phyloP scores from a whole-genome alignment of 2,113 vertebrate species.

The Leptobrachium leishanense region DNA sequence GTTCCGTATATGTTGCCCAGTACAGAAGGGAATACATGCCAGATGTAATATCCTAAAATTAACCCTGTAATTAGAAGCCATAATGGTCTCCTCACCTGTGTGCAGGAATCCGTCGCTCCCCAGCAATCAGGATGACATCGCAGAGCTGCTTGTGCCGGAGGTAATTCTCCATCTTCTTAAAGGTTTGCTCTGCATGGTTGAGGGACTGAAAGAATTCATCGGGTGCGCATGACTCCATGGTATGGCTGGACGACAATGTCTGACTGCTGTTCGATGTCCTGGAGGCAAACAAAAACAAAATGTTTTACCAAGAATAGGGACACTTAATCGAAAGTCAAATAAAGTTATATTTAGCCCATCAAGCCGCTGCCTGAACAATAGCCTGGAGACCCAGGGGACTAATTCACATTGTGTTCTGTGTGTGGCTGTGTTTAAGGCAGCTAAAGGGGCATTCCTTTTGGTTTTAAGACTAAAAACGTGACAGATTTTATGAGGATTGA shows the following conservation, averaged over 20 bases:
- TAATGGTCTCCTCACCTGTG: constrained; percentile 77
- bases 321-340: not conserved
- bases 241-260: constrained; percentile 83
- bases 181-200: constrained; percentile 91
- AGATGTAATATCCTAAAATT: not conserved
- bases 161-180: constrained; percentile 96
- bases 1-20: too few relatives aligned
- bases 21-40: too few relatives aligned
- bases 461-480: too few relatives aligned
- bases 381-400: too few relatives aligned
- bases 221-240: constrained; percentile 89
- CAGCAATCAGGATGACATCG: constrained; percentile 90
- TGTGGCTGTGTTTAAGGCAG: too few relatives aligned
- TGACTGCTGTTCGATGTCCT: constrained; percentile 90
- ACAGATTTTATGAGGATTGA: too few relatives aligned
- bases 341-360: constrained; percentile 18
- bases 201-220: constrained; percentile 94
- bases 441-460: too few relatives aligned
- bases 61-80: too few relatives aligned
- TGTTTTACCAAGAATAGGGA: not conserved
- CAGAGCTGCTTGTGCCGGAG: constrained; percentile 89
- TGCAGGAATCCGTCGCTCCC: constrained; percentile 92
- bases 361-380: not conserved
- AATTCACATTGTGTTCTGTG: too few relatives aligned
- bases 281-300: constrained; percentile 52